Evolutionary conservation across 1,140 invertebrate species (phyloP).

Genomic region (Gerris buenoi): DNA sequence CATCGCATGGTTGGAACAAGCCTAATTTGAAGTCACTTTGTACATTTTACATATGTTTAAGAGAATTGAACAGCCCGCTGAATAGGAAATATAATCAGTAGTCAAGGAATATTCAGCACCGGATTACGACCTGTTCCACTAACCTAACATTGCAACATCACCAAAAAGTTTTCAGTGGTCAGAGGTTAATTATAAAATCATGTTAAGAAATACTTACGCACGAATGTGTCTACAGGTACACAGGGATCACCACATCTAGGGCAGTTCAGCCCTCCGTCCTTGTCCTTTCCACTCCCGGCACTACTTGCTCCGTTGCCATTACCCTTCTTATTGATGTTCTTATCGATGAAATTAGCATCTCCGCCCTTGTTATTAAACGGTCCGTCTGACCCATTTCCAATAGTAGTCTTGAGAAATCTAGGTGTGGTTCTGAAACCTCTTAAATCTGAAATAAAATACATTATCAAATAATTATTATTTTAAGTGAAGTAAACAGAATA

Average conservation of each 20-base stretch:
- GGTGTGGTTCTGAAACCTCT: background rate
- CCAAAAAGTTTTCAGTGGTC: too few relatives aligned
- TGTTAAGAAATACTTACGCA: too few relatives aligned
- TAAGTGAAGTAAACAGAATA: background rate
- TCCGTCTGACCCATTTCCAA: background rate
- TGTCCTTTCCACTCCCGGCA: conserved; percentile 23
- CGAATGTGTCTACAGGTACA: conserved; percentile 90
- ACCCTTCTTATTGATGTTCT: background rate
- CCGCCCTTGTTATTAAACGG: background rate
- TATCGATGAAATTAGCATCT: background rate
- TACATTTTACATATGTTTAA: too few relatives aligned
- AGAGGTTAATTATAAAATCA: too few relatives aligned
- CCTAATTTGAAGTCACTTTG: too few relatives aligned
- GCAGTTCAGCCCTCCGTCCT: conserved; percentile 52
- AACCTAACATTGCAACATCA: too few relatives aligned
- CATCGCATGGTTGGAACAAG: too few relatives aligned
- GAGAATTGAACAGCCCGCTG: too few relatives aligned
- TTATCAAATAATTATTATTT: background rate
- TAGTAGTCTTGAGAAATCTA: background rate
- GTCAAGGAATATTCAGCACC: too few relatives aligned
- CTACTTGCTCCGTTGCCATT: conserved; percentile 3
- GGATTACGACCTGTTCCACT: too few relatives aligned
- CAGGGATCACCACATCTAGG: conserved; percentile 92
- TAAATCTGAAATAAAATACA: background rate
- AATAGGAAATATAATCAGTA: too few relatives aligned